Evolutionary conservation across 2,113 vertebrate genomes (phyloP), one percentile per base, ranked within the genome.

Genomic region (Limnothrissa miodon): DNA sequence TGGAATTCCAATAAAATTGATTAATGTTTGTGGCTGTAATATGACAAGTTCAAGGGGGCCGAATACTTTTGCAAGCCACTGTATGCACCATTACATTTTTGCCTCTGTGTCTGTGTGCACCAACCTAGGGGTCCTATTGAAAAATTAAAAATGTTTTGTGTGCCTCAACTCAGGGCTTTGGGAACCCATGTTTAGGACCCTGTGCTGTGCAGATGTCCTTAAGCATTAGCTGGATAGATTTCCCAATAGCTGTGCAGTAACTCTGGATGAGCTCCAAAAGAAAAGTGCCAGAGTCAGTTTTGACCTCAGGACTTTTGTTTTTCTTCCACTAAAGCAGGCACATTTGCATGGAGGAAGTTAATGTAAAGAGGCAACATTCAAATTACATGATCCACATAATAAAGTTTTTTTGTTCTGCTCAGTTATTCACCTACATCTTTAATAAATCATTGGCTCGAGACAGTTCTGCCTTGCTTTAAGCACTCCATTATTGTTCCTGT

Each of bases 241-340:
- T 74, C 13, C 5, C 66, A 74, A 36, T 74, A 74, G 11, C 66
- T 74, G 66, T 15, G 66, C 66, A 36, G 66, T 74, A 74, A 36
- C 66, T 17, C 29, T 74, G 66, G 66, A 74, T 36, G 17, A 74
- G 29, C 9, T 10, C 66, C 66, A 39, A 74, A 74, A 33, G 66
- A 39, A 74, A 74, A 74, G 66, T 74, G 66, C 13, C 66, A 17
- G 66, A 74, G 66, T 74, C 29, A 74, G 66, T 74, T 74, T 74
- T 74, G 29, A 74, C 66, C 66, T 74, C 59, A 29, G 59, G 59
- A 66, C 59, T 66, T 66, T 66, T 33, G 33, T 13, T 74, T 13
- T 36, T 4, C 36, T 1, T 33, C 66, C 25, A 19, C 48, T 0
- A 23, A n/a, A 45, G 59, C 17, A 39, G 1, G 25, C n/a, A 15